Evolutionary conservation across 2,113 vertebrate genomes (phyloP), one percentile per base, ranked within the genome.

Genomic region (Notothenia coriiceps): DNA sequence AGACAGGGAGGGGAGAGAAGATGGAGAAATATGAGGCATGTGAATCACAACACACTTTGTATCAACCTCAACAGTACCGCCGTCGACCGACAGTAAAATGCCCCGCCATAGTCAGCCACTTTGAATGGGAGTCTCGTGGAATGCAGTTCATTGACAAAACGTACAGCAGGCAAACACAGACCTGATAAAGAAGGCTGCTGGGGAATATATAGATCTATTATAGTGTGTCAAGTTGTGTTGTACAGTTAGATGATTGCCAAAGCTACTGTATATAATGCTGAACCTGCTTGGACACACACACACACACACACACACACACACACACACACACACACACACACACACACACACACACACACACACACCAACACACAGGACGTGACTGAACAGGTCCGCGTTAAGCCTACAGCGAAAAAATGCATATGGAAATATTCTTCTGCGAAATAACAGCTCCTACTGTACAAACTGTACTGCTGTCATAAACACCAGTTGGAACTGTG

Each of bases 61-160:
- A 76, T 81, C 70, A 88, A 76, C 61, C 75, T 73, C 68, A 82
- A 85, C 77, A 57, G 72, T 56, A 25, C 54, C 52, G 14, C 57
- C 65, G 52, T 59, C 50, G 56, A 59, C 35, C 55, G 72, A 72
- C 68, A 43, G 47, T 29, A 51, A 68, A 82, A 66, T 22, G 40
- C 43, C 14, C 15, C 11, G 12, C 59, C 22, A 35, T 57, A 57
- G 72, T 51, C 71, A 70, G 69, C 75, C 62, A 63, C 35, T 17
- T 57, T 75, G 74, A 87, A 84, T 6, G 22, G 47, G 22, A 75
- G 52, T 74, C 40, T 80, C 3, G 12, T 80, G 50, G 64, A 79
- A 74, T 62, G 81, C 57, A 71, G 50, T 82, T 86, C 74, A 86
- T 79, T 75, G 86, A 81, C 77, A 87, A 89, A 87, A 76, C 78